Percentiles rank a stretch among this genome's conserved stretches.
Evolutionary conservation across 2,797 vertebrate genomes (phyloP).

Genomic region (Arctocebus calabarensis): DNA sequence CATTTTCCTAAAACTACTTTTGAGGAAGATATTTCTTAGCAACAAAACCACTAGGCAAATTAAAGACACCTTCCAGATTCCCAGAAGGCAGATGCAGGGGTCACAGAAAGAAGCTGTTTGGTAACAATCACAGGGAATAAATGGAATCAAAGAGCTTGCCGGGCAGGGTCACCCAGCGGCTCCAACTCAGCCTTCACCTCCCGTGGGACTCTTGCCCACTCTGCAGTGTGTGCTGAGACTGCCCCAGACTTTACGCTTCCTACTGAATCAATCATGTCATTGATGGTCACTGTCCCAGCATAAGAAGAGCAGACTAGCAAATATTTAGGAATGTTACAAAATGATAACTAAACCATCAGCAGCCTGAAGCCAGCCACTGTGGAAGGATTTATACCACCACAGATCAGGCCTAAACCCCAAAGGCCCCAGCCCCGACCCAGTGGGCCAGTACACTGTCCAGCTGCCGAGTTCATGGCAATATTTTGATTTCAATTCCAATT

Average conservation of each 20-base stretch:
- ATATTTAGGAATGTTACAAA: not conserved
- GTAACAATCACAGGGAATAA: too few relatives aligned
- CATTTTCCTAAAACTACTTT: not conserved
- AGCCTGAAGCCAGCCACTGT: not conserved
- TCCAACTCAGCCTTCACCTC: too few relatives aligned
- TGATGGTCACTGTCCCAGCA: not conserved
- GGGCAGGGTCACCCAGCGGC: too few relatives aligned
- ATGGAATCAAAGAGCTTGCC: too few relatives aligned
- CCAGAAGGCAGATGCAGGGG: not conserved
- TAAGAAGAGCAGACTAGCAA: not conserved
- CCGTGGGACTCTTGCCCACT: fast-evolving
- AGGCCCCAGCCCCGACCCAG: too few relatives aligned
- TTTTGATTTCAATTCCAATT: not conserved
- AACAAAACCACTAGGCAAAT: not conserved
- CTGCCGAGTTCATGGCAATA: fast-evolving
- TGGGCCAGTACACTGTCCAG: not conserved
- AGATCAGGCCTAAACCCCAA: too few relatives aligned
- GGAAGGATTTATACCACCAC: fast-evolving
- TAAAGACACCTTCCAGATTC: not conserved
- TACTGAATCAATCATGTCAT: fast-evolving
- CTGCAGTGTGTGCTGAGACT: not conserved
- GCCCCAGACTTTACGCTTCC: too few relatives aligned
- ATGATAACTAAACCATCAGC: too few relatives aligned
- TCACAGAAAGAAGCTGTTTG: fast-evolving
- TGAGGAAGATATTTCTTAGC: not conserved